Base-by-base conservation (phyloP, 2,888 invertebrate species). In the Pristionchus entomophagus region DNA sequence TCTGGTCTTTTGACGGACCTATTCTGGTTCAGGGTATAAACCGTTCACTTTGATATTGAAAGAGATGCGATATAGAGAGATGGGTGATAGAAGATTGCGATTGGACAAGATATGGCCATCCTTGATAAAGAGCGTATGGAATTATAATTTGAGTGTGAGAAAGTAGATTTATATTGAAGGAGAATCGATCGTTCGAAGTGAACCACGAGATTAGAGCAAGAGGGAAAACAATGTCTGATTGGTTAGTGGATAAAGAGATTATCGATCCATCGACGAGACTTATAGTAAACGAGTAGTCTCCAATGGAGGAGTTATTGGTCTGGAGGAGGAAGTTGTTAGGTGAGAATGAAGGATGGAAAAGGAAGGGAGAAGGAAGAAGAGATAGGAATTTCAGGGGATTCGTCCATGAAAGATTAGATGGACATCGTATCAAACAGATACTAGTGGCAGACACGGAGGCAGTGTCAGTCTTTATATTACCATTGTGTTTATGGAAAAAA, bases 41-140 rank as follows among this genome's bases (percentile, higher is more conserved):
- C 73, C 73, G 10, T 73, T 73, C 41, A 80, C 80, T 3, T 53
- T 53, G 80, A 51, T 80, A 41, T 22, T 51, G 41, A 80, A 80
- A 32, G 80, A 80, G 22, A 29, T 80, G 51, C 19, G 80, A 80
- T 56, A 53, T 53, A 17, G 80, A 38, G 80, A 80, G 32, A 51
- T 56, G 53, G 80, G 80, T 17, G 53, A 80, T 38, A 80, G 32
- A 53, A 53, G 51, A 38, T 17, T 51, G 32, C 35, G 80, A 80
- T 12, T 38, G 32, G 32, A 56, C 14, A 80, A 53, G 29, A 51
- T 80, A 51, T 53, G 51, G 80, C 80, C 80, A 38, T 80, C 80
- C 19, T 19, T 80, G 26, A 26, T 80, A 22, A 80, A 35, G 51
- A 53, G 35, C 32, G 80, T 80, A 32, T 51, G 80, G 29, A 32